Percentiles rank a stretch among this genome's conserved stretches.
phyloP scores from a whole-genome alignment of 2,888 invertebrate species.

The Dione vanillae region DNA sequence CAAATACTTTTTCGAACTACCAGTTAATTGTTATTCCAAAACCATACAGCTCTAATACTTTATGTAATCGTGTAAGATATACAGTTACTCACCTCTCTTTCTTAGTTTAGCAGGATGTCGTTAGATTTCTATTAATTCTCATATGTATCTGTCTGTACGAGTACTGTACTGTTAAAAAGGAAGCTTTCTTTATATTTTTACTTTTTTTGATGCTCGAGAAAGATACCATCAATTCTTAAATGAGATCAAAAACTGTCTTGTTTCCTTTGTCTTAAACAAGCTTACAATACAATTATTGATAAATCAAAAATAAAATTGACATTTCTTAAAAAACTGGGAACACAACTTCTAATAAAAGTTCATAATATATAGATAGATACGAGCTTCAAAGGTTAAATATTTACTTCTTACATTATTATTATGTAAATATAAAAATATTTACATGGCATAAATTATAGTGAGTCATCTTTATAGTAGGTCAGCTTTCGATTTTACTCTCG shows the following conservation, averaged over 20 bases:
- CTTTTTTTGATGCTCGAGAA: background rate
- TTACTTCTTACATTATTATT: conserved; percentile 1
- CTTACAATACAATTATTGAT: background rate
- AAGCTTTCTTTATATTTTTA: background rate
- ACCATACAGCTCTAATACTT: too few relatives aligned
- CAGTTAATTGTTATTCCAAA: too few relatives aligned
- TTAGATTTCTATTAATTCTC: conserved; percentile 34
- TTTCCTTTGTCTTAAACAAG: background rate
- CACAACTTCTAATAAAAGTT: too few relatives aligned
- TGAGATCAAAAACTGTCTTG: background rate
- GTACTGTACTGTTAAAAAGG: background rate
- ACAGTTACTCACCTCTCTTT: conserved; percentile 41
- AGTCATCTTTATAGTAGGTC: conserved; percentile 35
- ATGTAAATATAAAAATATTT: background rate
- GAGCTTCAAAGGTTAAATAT: background rate
- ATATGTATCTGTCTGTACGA: conserved; percentile 9
- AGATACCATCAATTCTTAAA: background rate
- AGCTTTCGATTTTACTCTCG: conserved; percentile 37
- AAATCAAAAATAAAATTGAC: background rate
- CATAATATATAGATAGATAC: too few relatives aligned
- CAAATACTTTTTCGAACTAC: too few relatives aligned
- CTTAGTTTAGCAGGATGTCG: conserved; percentile 38
- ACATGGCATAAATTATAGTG: conserved; percentile 11
- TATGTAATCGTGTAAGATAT: conserved; percentile 64
- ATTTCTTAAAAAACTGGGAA: too few relatives aligned